A percentile compares a stretch with the other conserved stretches of the same genome.
Conservation (phyloP, 1,140 invertebrate genomes). For the Tyrophagus putrescentiae region DNA sequence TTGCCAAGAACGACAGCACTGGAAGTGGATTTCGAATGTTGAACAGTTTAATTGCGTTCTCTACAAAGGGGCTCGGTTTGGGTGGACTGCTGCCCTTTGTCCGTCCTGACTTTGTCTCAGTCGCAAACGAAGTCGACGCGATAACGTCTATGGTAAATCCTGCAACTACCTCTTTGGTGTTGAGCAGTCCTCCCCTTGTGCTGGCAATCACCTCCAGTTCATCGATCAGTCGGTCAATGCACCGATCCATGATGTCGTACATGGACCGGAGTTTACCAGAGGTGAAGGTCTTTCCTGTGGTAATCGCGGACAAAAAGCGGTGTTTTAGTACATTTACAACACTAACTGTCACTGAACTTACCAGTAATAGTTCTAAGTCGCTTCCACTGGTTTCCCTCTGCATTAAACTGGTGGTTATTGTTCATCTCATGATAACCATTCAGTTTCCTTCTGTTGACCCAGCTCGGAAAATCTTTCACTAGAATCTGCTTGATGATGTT, state of each 20-base stretch:
- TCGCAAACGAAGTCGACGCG: background rate
- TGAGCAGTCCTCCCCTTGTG: background rate
- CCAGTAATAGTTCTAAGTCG: background rate
- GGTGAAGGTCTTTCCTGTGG: background rate
- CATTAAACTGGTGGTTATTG: background rate
- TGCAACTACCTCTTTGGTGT: too few relatives aligned
- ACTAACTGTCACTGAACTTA: too few relatives aligned
- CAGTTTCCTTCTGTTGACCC: slow-evolving; percentile 6
- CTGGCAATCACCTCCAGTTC: background rate
- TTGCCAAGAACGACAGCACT: too few relatives aligned
- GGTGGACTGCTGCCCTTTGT: too few relatives aligned
- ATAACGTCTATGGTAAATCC: background rate
- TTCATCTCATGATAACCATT: slow-evolving; percentile 1
- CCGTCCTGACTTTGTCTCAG: background rate
- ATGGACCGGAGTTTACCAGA: too few relatives aligned
- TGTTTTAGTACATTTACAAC: too few relatives aligned
- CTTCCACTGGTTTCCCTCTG: background rate
- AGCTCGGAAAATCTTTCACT: slow-evolving; percentile 13
- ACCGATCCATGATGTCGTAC: background rate
- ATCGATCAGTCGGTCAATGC: background rate
- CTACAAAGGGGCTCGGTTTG: too few relatives aligned
- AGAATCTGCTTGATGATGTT: slow-evolving; percentile 15
- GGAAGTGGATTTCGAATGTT: too few relatives aligned
- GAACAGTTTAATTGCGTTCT: too few relatives aligned
- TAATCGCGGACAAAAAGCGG: too few relatives aligned